A percentile compares a stretch with the other conserved stretches of the same genome.
phyloP scores from a whole-genome alignment of 2,888 invertebrate genomes.

The Piscicola geometra region DNA sequence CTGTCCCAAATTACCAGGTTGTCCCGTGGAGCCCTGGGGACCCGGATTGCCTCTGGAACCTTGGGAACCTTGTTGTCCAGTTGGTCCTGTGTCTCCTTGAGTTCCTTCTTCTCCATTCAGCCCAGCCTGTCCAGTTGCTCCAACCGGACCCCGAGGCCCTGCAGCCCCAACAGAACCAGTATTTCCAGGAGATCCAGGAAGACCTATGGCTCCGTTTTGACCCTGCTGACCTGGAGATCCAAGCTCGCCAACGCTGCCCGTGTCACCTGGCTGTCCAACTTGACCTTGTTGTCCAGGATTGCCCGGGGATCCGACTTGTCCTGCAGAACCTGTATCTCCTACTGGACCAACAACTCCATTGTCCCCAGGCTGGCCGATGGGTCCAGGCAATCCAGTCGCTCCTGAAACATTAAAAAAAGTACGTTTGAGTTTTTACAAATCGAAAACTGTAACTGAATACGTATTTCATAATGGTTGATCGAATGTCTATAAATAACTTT shows the following conservation, averaged over 20 bases:
- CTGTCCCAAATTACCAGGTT: neutral
- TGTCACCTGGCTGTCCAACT: slow-evolving; percentile 30
- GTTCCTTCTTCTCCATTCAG: neutral
- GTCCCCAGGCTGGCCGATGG: slow-evolving; percentile 35
- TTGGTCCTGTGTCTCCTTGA: slow-evolving; percentile 6
- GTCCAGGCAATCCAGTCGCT: slow-evolving; percentile 27
- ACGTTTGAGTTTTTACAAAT: too few relatives aligned
- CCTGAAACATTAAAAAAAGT: too few relatives aligned
- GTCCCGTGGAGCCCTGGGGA: neutral
- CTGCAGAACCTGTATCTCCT: slow-evolving; percentile 39
- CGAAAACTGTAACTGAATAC: too few relatives aligned
- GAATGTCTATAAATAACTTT: too few relatives aligned
- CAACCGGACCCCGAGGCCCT: neutral
- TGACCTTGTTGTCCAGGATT: slow-evolving; percentile 34
- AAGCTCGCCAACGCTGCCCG: slow-evolving; percentile 11
- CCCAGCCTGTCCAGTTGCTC: slow-evolving; percentile 13
- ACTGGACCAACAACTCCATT: slow-evolving; percentile 31
- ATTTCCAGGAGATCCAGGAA: neutral
- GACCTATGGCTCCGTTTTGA: neutral
- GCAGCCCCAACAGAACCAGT: neutral
- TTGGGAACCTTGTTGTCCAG: neutral
- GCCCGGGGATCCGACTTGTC: slow-evolving; percentile 38
- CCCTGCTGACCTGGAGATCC: slow-evolving; percentile 37
- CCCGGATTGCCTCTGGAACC: neutral
- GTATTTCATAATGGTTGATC: too few relatives aligned